These are phyloP conservation scores for Papilio elwesi DNA, from an alignment of 2,888 invertebrate species.

Conservation along the genomic window DNA sequence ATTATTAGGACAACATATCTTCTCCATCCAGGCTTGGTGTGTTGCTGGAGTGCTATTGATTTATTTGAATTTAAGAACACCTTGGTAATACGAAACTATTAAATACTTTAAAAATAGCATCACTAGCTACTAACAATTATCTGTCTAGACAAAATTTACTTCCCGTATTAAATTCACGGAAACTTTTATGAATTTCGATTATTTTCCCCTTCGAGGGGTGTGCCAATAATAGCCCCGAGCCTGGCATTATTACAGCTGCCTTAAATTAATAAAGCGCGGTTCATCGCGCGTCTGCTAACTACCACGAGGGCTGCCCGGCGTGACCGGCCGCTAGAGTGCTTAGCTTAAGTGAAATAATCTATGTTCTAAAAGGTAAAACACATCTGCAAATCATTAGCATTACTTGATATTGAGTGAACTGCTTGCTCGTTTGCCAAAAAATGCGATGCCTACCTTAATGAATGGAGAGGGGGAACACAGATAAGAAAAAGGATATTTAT, in stretches of 20 bases:
- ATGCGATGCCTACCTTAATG: too few species aligned
- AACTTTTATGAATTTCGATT: conserved; percentile 28
- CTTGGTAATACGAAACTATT: not conserved
- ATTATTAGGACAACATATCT: not conserved
- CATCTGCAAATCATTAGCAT: too few species aligned
- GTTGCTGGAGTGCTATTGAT: too few species aligned
- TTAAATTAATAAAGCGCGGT: conserved; percentile 23
- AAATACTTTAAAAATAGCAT: conserved; percentile 8
- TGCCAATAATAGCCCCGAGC: conserved; percentile 19
- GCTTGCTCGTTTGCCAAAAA: too few species aligned
- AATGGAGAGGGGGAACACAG: too few species aligned
- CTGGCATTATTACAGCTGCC: conserved; percentile 26
- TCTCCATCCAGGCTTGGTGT: too few species aligned
- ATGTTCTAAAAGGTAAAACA: too few species aligned
- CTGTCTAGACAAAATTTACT: conserved; percentile 20
- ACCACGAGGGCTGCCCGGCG: not conserved
- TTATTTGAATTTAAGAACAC: not conserved
- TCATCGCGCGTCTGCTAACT: conserved; percentile 14
- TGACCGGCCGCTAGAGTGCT: not conserved
- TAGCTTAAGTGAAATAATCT: not conserved
- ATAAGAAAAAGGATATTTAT: too few species aligned
- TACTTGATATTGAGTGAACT: too few species aligned
- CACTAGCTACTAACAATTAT: conserved; percentile 21
- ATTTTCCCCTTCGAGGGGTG: conserved; percentile 28
- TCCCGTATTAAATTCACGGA: conserved; percentile 11